Percentiles rank a stretch among this genome's conserved stretches.
phyloP scores from a whole-genome alignment of 2,797 vertebrate species.

The Myotis planiceps region DNA sequence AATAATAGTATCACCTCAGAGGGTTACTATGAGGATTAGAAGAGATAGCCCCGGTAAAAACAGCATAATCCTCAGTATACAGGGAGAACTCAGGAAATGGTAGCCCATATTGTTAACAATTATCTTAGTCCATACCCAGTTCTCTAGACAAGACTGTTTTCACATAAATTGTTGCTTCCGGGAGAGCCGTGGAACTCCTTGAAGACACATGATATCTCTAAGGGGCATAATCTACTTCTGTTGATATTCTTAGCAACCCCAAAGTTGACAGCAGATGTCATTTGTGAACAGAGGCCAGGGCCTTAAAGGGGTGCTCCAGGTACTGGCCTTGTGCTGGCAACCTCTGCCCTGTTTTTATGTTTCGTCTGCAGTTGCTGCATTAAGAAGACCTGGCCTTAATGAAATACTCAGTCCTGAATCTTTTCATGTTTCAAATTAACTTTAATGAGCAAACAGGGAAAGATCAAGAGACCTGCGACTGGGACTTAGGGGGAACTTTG shows the following conservation, averaged over 20 bases:
- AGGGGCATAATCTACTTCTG: not conserved
- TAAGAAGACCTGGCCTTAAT: slow-evolving; percentile 69
- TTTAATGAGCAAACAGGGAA: slow-evolving; percentile 86
- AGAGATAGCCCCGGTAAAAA: not conserved
- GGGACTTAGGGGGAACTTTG: slow-evolving; percentile 83
- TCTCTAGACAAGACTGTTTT: not conserved
- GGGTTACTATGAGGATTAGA: not conserved
- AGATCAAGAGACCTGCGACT: slow-evolving; percentile 76
- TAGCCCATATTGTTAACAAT: not conserved
- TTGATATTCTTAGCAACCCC: not conserved
- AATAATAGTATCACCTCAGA: not conserved
- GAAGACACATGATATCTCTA: not conserved
- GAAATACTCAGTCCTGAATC: slow-evolving; percentile 76
- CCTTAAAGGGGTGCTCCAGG: not conserved
- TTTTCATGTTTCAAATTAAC: slow-evolving; percentile 81
- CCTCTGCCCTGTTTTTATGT: slow-evolving; percentile 6
- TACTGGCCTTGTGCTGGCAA: not conserved
- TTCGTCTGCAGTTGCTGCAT: slow-evolving; percentile 47
- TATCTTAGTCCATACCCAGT: not conserved
- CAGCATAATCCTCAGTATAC: not conserved
- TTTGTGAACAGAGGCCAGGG: not conserved
- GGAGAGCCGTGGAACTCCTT: not conserved
- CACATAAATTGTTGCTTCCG: not conserved
- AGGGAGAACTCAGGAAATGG: not conserved
- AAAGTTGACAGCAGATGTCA: not conserved